Evolutionary conservation across 1,140 invertebrate genomes (phyloP).

Genomic region (Cydia strobilella): DNA sequence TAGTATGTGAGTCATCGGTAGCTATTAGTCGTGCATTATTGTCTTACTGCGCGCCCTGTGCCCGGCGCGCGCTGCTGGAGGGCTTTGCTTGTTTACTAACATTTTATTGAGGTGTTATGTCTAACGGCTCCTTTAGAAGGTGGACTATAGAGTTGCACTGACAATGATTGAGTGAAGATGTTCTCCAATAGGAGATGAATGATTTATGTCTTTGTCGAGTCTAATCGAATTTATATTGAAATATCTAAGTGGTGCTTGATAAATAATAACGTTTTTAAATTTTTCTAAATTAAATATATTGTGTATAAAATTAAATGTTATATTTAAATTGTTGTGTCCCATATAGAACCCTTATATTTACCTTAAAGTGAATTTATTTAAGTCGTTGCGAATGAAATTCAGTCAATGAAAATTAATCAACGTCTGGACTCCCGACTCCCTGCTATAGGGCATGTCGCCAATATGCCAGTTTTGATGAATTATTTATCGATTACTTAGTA

Average conservation of each 20-base stretch:
- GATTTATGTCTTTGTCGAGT: slow-evolving; percentile 29
- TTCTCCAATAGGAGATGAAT: slow-evolving; percentile 25
- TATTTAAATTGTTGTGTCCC: too few species aligned
- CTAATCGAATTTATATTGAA: slow-evolving; percentile 23
- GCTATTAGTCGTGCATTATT: slow-evolving; percentile 64
- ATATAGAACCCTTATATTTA: too few species aligned
- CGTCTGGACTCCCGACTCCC: too few species aligned
- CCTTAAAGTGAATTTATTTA: too few species aligned
- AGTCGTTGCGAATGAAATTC: too few species aligned
- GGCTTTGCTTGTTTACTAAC: slow-evolving; percentile 77
- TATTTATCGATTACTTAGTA: too few species aligned
- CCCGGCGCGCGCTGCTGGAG: slow-evolving; percentile 62
- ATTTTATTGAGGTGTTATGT: slow-evolving; percentile 76
- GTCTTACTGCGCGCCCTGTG: slow-evolving; percentile 56
- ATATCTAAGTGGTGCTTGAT: neutral
- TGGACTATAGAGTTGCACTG: slow-evolving; percentile 49
- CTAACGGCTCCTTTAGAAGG: slow-evolving; percentile 74
- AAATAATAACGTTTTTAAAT: too few species aligned
- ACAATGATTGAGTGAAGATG: slow-evolving; percentile 58
- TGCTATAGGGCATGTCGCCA: too few species aligned
- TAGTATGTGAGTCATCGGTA: slow-evolving; percentile 71
- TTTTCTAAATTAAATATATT: too few species aligned
- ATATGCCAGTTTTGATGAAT: too few species aligned
- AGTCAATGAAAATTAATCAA: too few species aligned
- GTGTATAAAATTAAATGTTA: too few species aligned